Conservation (phyloP, 2,888 invertebrate species). For the Ophion slaviceki region DNA sequence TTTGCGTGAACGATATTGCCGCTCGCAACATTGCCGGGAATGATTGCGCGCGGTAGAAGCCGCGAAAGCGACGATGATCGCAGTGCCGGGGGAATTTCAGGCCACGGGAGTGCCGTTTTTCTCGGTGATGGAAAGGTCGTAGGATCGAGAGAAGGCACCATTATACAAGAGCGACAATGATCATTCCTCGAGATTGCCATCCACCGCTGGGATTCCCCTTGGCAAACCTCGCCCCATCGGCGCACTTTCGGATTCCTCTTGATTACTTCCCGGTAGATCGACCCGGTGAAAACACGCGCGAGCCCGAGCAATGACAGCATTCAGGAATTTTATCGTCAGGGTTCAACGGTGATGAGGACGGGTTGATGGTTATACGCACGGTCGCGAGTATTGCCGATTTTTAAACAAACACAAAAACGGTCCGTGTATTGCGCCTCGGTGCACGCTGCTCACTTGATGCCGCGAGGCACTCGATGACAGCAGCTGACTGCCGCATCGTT, state of each 20-base stretch:
- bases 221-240: slow-evolving; percentile 39
- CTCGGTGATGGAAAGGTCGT: slow-evolving; percentile 41
- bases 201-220: background rate
- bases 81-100: slow-evolving; percentile 24
- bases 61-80: slow-evolving; percentile 53
- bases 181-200: slow-evolving; percentile 41
- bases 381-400: background rate
- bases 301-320: slow-evolving; percentile 37
- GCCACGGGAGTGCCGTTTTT: slow-evolving; percentile 46
- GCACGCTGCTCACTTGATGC: slow-evolving; percentile 45
- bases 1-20: slow-evolving; percentile 32
- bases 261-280: slow-evolving; percentile 66
- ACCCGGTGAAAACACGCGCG: slow-evolving; percentile 7
- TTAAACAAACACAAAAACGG: slow-evolving; percentile 19
- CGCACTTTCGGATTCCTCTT: slow-evolving; percentile 63
- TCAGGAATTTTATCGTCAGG: slow-evolving; percentile 55
- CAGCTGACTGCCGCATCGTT: slow-evolving; percentile 41
- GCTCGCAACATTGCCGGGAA: background rate
- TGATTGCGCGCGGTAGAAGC: slow-evolving; percentile 29
- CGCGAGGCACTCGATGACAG: slow-evolving; percentile 40
- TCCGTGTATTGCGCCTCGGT: background rate
- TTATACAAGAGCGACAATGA: slow-evolving; percentile 48
- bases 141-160: slow-evolving; percentile 23
- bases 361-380: slow-evolving; percentile 48
- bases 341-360: slow-evolving; percentile 19